These are phyloP conservation scores for Cephus runcator DNA, from an alignment of 2,888 invertebrate genomes.

Conservation along the genomic window DNA sequence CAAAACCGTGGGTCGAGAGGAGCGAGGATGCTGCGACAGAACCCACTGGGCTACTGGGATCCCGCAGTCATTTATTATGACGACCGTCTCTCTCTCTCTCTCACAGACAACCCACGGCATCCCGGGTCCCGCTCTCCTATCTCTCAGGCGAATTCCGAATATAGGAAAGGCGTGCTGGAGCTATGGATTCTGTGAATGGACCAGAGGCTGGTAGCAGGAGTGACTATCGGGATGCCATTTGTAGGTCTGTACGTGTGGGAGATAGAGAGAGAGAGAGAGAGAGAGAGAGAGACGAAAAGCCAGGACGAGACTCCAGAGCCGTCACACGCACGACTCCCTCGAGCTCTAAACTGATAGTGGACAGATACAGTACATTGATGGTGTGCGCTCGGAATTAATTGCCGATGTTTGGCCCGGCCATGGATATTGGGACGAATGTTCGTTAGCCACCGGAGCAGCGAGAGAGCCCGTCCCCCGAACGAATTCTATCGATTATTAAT, in stretches of 20 bases:
- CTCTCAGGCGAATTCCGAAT: background rate
- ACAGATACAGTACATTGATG: conserved; percentile 49
- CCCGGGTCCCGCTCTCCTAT: conserved; percentile 2
- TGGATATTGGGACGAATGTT: conserved; percentile 50
- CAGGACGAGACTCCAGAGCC: conserved; percentile 24
- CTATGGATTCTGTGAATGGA: too few relatives aligned
- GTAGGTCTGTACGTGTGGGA: too few relatives aligned
- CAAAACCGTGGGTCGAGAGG: too few relatives aligned
- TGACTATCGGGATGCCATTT: too few relatives aligned
- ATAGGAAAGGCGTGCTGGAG: too few relatives aligned
- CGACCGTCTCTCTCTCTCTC: background rate
- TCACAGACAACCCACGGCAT: too few relatives aligned
- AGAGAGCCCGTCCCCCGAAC: background rate
- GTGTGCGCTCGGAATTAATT: conserved; percentile 54
- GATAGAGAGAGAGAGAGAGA: too few relatives aligned
- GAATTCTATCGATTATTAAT: conserved; percentile 7
- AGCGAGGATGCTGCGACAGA: too few relatives aligned
- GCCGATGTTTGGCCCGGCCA: conserved; percentile 52
- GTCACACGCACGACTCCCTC: conserved; percentile 54
- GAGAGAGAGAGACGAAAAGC: too few relatives aligned
- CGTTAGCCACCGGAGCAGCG: conserved; percentile 39
- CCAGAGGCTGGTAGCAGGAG: too few relatives aligned
- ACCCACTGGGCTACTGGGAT: background rate
- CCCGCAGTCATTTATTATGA: conserved; percentile 5
- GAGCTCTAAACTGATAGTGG: conserved; percentile 52